Base-by-base conservation (phyloP, 2,797 vertebrate genomes). In the Carduelis carduelis region DNA sequence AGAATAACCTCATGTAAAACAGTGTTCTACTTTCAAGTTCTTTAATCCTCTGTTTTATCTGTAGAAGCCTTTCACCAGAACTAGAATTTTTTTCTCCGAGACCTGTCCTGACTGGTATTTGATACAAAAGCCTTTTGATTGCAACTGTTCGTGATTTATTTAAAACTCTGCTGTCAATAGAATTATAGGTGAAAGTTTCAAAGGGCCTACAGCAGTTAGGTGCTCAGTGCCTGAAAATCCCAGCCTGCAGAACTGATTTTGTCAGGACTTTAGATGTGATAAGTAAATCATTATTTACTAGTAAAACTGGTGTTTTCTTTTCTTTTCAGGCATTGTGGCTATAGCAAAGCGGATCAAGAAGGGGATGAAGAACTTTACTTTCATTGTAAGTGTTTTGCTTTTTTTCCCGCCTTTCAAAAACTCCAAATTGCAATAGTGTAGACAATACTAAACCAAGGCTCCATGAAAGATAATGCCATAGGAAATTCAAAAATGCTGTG, bases 331-430 rank as follows among this genome's bases (percentile, higher is more conserved):
- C 99, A 99, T 96, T 99, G 99, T 95, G 99, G 99, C 82, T 99
- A 99, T 97, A 99, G 99, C 98, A 99, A 99, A 98, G 99, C 99
- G 5, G 99, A 99, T 97, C 99, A 99, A 98, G 99, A 99, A 98
- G 99, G 99, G 83, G 99, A 99, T 90, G 99, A 99, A 98, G 99
- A 99, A 96, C 99, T 99, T 96, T 99, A 99, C 98, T 99, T 99
- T 98, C 99, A 99, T 98, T 99, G 99, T 99, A 99, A 99, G 99
- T 99, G 97, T 98, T 98, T 97, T 95, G 98, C 90, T 97, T 97
- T 97, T 94, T 82, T 44, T 4, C 3, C 57, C n/a, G 2, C 4
- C 22, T 81, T 69, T 91, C 49, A 95, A 79, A 92, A 89, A 86
- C 79, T 87, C 79, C 30, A 75, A 91, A 32, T 71, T 90, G 35